These are phyloP conservation scores for Trichogramma dendrolimi DNA, from an alignment of 2,888 invertebrate species.

Conservation along the genomic window DNA sequence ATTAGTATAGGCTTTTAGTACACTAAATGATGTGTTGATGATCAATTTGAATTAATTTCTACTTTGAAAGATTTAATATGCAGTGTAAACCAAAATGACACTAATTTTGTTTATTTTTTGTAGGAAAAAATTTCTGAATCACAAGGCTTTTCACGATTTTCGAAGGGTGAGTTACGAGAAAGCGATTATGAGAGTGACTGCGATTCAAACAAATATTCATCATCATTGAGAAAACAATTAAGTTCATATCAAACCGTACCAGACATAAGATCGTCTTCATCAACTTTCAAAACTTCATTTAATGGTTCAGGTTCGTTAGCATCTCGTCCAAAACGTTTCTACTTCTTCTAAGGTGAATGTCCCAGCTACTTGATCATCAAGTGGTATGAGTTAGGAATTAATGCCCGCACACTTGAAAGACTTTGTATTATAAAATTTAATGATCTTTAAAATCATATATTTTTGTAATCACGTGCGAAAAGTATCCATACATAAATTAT, in stretches of 20 bases:
- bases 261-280: slow-evolving; percentile 26
- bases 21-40: too few relatives aligned
- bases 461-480: slow-evolving; percentile 22
- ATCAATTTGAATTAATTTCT: background rate
- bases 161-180: slow-evolving; percentile 62
- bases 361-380: slow-evolving; percentile 18
- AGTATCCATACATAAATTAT: slow-evolving; percentile 6
- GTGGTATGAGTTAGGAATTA: slow-evolving; percentile 6
- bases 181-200: slow-evolving; percentile 72
- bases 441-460: slow-evolving; percentile 15
- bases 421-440: slow-evolving; percentile 1
- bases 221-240: slow-evolving; percentile 59
- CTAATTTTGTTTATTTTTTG: slow-evolving; percentile 31
- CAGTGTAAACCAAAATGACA: background rate
- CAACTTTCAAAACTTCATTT: slow-evolving; percentile 24
- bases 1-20: too few relatives aligned
- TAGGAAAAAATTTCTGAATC: slow-evolving; percentile 54
- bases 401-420: background rate
- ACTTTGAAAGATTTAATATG: background rate
- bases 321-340: slow-evolving; percentile 27
- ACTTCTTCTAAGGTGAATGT: slow-evolving; percentile 29
- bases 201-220: slow-evolving; percentile 58
- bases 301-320: slow-evolving; percentile 29
- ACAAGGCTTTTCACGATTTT: slow-evolving; percentile 64
- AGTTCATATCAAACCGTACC: slow-evolving; percentile 20